Conservation (phyloP, 2,797 vertebrate species). For the Crocodylus rhombifer region DNA sequence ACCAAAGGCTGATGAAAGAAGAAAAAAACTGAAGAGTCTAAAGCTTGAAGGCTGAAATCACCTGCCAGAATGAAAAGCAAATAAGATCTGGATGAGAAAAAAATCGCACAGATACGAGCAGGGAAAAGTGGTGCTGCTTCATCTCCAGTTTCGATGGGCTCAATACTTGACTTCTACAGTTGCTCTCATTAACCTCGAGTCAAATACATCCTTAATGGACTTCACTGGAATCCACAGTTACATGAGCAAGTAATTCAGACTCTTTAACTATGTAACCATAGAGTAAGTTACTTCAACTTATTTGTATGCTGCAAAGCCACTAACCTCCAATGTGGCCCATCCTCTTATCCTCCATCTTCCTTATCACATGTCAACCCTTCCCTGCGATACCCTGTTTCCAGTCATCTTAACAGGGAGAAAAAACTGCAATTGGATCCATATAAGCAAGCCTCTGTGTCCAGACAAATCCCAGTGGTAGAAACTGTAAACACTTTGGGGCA, state of each 20-base stretch:
- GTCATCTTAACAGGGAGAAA: background rate
- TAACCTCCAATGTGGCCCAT: background rate
- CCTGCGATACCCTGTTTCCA: background rate
- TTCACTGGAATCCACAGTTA: no score
- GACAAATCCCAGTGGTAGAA: no score
- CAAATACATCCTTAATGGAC: background rate
- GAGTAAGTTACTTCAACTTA: background rate
- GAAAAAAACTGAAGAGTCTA: background rate
- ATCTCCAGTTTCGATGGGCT: background rate
- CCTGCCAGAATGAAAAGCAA: background rate
- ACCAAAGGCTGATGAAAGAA: background rate
- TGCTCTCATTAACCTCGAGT: background rate
- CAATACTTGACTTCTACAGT: background rate
- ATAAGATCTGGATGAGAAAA: background rate
- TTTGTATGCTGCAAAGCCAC: background rate
- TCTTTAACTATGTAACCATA: background rate
- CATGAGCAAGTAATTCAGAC: rapidly evolving
- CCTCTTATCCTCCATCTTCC: background rate
- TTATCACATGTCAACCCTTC: background rate
- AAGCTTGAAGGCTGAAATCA: background rate
- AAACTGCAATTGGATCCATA: background rate
- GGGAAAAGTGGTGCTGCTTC: background rate
- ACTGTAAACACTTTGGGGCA: no score
- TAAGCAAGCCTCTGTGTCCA: no score
- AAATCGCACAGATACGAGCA: background rate